Conservation (phyloP, 2,797 vertebrate genomes). For the Tarsius wallacei region DNA sequence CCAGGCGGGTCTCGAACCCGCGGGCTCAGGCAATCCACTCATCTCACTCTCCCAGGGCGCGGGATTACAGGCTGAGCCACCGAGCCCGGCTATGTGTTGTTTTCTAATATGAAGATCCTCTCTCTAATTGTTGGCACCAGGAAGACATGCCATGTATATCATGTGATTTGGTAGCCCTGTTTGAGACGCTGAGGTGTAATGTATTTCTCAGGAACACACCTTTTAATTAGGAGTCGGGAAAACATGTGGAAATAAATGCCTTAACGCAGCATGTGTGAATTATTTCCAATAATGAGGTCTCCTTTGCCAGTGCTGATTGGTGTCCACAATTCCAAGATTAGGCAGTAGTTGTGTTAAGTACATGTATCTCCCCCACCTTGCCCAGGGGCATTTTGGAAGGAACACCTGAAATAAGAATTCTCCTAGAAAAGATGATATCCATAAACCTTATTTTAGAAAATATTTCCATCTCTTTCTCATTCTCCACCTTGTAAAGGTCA, state of each 20-base stretch:
- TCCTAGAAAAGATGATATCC: neutral
- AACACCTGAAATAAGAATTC: neutral
- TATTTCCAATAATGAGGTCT: neutral
- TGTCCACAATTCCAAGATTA: neutral
- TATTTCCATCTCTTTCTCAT: conserved; percentile 37
- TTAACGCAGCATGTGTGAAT: neutral
- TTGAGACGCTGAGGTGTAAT: neutral
- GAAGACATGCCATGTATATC: neutral
- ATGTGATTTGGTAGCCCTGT: neutral
- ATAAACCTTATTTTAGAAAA: neutral
- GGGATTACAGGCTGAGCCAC: too few relatives aligned
- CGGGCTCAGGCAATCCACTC: too few relatives aligned
- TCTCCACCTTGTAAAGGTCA: conserved; percentile 17
- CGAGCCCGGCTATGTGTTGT: too few relatives aligned
- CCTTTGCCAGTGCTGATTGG: neutral
- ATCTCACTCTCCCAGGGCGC: too few relatives aligned
- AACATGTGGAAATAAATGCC: neutral
- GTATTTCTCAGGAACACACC: neutral
- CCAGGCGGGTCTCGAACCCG: too few relatives aligned
- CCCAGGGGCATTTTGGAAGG: neutral
- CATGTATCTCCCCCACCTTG: accelerated
- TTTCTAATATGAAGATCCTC: neutral
- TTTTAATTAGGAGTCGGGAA: neutral
- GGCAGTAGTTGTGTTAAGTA: neutral
- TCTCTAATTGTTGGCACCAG: neutral